Evolutionary conservation across 1,140 invertebrate species (phyloP).

Genomic region (Plectrocnemia conspersa): DNA sequence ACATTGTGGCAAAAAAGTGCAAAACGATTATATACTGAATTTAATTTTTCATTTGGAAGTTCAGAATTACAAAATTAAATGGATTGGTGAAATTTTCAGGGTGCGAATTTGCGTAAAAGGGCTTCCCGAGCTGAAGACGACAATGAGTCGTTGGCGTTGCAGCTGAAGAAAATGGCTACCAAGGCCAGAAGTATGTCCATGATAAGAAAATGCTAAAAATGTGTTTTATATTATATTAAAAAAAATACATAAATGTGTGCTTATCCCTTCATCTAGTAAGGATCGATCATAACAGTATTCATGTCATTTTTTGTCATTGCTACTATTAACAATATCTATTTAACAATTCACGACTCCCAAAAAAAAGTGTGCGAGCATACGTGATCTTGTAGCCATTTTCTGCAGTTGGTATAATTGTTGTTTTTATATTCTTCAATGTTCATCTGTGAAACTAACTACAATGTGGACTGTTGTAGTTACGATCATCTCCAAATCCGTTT

Average conservation of each 20-base stretch:
- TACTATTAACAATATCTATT: conserved; percentile 27
- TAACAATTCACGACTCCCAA: conserved; percentile 16
- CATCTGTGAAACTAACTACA: too few relatives aligned
- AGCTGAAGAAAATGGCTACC: conserved; percentile 90
- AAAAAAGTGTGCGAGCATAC: conserved; percentile 13
- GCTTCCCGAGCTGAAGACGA: conserved; percentile 84
- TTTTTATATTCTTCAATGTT: too few relatives aligned
- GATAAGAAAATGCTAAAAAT: conserved; percentile 14
- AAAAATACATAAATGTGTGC: too few relatives aligned
- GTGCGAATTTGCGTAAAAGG: conserved; percentile 79
- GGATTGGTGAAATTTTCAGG: conserved; percentile 57
- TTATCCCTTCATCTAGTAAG: too few relatives aligned
- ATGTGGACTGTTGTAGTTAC: too few relatives aligned
- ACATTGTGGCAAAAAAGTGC: too few relatives aligned
- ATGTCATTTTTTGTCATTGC: too few relatives aligned
- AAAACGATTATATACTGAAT: too few relatives aligned
- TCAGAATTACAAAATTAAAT: too few relatives aligned
- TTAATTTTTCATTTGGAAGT: too few relatives aligned
- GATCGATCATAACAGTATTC: too few relatives aligned
- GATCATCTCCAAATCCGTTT: too few relatives aligned
- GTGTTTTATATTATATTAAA: conserved; percentile 1
- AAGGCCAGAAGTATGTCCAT: conserved; percentile 67
- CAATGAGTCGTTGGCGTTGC: conserved; percentile 86
- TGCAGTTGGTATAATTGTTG: conserved; percentile 42
- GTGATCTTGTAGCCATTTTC: conserved; percentile 54